Percentiles rank a stretch among this genome's conserved stretches.
phyloP scores from a whole-genome alignment of 2,113 vertebrate species.

The Ptilorrhoa leucosticta region DNA sequence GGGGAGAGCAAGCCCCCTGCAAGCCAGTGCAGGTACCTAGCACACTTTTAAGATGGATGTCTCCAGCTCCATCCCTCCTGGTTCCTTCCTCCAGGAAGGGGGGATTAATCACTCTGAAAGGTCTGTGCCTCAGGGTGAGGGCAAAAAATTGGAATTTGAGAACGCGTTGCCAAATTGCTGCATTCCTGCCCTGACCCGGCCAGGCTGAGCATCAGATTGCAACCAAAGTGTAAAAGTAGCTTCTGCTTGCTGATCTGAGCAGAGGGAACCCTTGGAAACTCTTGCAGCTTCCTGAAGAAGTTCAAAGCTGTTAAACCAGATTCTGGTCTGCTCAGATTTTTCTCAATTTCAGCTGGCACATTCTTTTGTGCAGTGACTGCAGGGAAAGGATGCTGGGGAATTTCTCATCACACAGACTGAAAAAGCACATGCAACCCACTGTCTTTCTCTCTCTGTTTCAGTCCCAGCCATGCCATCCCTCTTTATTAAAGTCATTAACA shows the following conservation, averaged over 20 bases:
- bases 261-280: not conserved
- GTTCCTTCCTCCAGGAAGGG: not conserved
- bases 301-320: not conserved
- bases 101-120: constrained; percentile 16
- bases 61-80: not conserved
- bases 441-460: constrained; percentile 66
- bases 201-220: constrained; percentile 26
- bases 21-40: not conserved
- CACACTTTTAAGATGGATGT: not conserved
- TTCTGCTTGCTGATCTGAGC: not conserved
- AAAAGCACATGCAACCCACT: not conserved
- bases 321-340: not conserved
- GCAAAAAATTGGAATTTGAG: constrained; percentile 15
- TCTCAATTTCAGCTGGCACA: not conserved
- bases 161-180: not conserved
- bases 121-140: not conserved
- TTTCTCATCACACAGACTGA: not conserved
- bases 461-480: constrained; percentile 87
- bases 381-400: not conserved
- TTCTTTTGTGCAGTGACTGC: not conserved
- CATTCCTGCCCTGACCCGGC: constrained; percentile 12
- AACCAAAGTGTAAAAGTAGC: not conserved
- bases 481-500: constrained; percentile 86
- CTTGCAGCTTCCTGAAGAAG: not conserved
- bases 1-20: not conserved